Evolutionary conservation across 2,888 invertebrate genomes (phyloP), one percentile per base, ranked within the genome.

Genomic region (Argyresthia goedartella): DNA sequence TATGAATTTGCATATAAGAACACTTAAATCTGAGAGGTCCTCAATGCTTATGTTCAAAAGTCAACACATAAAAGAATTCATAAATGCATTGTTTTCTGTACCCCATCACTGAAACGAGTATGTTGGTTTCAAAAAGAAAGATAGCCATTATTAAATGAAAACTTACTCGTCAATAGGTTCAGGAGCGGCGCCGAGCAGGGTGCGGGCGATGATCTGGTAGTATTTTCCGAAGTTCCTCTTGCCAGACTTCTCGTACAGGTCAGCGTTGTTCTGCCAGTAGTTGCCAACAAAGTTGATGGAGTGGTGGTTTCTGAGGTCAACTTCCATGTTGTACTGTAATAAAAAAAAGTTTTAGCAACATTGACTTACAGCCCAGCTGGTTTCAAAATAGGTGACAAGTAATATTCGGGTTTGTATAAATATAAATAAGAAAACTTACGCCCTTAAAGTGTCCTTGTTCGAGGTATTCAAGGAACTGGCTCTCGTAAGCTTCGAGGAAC

Each of bases 401-500:
- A 25, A 25, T 25, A 6, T 25, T 25, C 2, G 6, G 6, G 25
- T 4, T 25, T 25, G 25, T 25, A 44, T 15, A 44, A 35, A 48
- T 36, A 34, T 6, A 13, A 15, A 36, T 2, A 10, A 10, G 48
- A 39, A 25, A 45, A 81, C 80, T 50, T 86, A 63, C 56, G 25
- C 89, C 89, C 54, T 88, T 88, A 59, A 77, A 75, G 61, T 82
- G 76, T 49, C 79, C 72, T 58, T 89, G 62, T 51, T 76, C 74
- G 15, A 89, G 85, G 57, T 84, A 51, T 25, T 51, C 35, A 11
- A 53, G 25, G 34, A 90, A 67, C 47, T 81, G 66, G 54, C 76
- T 57, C 63, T 87, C 84, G 73, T 88, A 89, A 55, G 76, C 70
- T 55, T 81, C 70, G 82, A 89, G 89, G 54, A 88, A 75, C 47